A percentile compares a stretch with the other conserved stretches of the same genome.
These are phyloP conservation scores for Poeciliopsis paucimaculata DNA, from an alignment of 2,797 vertebrate species.

Conservation along the genomic window DNA sequence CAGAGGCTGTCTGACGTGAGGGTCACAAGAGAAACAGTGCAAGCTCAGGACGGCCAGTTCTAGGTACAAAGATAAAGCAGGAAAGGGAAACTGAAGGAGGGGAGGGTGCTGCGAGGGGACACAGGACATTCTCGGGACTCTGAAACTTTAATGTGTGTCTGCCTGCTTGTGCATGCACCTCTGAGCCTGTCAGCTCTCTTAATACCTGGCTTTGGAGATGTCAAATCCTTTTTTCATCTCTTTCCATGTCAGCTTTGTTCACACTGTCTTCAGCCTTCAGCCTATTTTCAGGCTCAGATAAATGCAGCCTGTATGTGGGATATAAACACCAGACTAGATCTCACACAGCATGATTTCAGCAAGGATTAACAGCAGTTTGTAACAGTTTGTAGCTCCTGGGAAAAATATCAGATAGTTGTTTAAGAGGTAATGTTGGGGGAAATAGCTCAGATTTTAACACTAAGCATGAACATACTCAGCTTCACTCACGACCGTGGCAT, in stretches of 20 bases:
- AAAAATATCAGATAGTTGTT: constrained; percentile 22
- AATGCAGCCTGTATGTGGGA: constrained; percentile 40
- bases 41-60: constrained; percentile 44
- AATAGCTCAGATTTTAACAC: constrained; percentile 32
- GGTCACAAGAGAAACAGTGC: constrained; percentile 55
- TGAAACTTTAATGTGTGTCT: constrained; percentile 74
- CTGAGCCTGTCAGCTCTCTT: constrained; percentile 70
- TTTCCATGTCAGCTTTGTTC: constrained; percentile 71
- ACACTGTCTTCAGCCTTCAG: constrained; percentile 63
- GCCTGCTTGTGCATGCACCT: constrained; percentile 72
- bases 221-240: constrained; percentile 71
- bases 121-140: constrained; percentile 62
- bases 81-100: constrained; percentile 1
- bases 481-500: constrained; percentile 26
- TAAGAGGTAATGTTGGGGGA: constrained; percentile 35
- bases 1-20: constrained; percentile 53
- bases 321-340: constrained; percentile 35
- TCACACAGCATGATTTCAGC: constrained; percentile 28
- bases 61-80: constrained; percentile 33
- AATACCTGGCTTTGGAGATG: constrained; percentile 75
- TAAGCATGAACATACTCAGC: constrained; percentile 38
- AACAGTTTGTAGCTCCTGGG: constrained; percentile 21
- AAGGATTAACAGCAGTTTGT: constrained; percentile 29
- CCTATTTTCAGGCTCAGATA: constrained; percentile 61
- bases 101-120: constrained; percentile 29